phyloP scores from a whole-genome alignment of 2,797 vertebrate species.

The Cyprinella venusta region DNA sequence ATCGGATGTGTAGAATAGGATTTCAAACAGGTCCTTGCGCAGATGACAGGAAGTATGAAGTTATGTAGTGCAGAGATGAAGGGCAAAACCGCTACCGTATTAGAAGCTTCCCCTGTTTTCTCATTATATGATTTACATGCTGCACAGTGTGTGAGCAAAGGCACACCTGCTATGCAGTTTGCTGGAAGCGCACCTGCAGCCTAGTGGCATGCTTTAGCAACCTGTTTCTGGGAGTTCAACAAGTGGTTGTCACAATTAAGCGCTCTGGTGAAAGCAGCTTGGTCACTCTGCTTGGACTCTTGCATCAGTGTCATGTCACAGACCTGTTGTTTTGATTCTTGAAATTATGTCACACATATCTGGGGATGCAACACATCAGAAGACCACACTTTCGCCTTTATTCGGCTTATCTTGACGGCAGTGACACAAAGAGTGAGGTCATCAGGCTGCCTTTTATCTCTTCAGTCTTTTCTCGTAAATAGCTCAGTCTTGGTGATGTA shows the following conservation, averaged over 20 bases:
- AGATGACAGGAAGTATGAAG: constrained; percentile 48
- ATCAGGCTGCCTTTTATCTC: constrained; percentile 5
- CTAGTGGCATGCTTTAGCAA: constrained; percentile 17
- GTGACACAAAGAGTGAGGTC: background rate
- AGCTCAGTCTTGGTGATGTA: background rate
- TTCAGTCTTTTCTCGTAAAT: constrained; percentile 54
- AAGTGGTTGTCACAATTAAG: background rate
- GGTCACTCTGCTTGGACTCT: background rate
- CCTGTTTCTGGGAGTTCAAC: constrained; percentile 39
- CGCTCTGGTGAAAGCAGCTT: background rate
- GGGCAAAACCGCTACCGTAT: constrained; percentile 30
- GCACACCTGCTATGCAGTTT: constrained; percentile 39
- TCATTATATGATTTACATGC: constrained; percentile 37
- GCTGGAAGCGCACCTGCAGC: constrained; percentile 43
- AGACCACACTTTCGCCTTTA: background rate
- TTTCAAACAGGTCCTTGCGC: constrained; percentile 23
- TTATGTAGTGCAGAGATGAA: constrained; percentile 41
- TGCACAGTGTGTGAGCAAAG: constrained; percentile 6
- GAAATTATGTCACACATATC: background rate
- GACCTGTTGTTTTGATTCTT: background rate
- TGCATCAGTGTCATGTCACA: background rate
- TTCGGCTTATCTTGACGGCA: background rate
- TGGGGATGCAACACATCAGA: background rate
- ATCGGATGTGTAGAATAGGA: constrained; percentile 3
- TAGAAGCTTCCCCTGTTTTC: constrained; percentile 39